Evolutionary conservation across 2,888 invertebrate genomes (phyloP), one percentile per base, ranked within the genome.

Genomic region (Drosophila nr. perissopoda): DNA sequence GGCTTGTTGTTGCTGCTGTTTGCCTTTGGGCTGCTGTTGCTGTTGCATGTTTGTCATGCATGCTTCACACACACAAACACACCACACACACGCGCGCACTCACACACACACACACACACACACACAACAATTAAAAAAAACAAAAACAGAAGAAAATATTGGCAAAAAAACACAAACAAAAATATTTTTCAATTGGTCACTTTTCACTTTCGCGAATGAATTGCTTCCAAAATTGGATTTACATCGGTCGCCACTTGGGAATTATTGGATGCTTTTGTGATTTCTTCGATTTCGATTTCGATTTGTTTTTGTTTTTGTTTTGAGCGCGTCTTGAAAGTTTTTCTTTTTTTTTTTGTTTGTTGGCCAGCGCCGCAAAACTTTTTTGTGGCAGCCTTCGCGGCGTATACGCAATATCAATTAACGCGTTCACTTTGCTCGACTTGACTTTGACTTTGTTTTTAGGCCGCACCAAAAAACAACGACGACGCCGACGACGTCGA

Each of bases 331-430:
- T 54, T 63, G 34, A 54, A 60, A 60, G 73, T 65, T 73, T 45
- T 29, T 38, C 27, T 8, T 2, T 27, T 56, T 60, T 60, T 72
- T 53, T 16, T 34, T 27, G n/a, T 8, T 27, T 60, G 56, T n/a
- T 33, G 59, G 59, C 27, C 48, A 58, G 51, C 25, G 25, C 7
- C 29, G 34, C n/a, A 48, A 49, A 64, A 72, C 56, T 63, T 63
- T 60, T 60, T 56, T 38, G 42, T 57, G 57, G 58, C 66, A 31
- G 62, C 70, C 56, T 38, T 56, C 63, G 58, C 45, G 83, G 73
- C 80, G 83, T 82, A 80, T 82, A 82, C 83, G 83, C 80, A 80
- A 82, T 81, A 73, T 73, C 83, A 81, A 82, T 81, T 82, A 71
- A 76, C 70, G 71, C 83, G 76, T 82, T 75, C 83, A 75, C 85